Base-by-base conservation (phyloP, 2,797 vertebrate genomes). In the Anomalospiza imberbis region DNA sequence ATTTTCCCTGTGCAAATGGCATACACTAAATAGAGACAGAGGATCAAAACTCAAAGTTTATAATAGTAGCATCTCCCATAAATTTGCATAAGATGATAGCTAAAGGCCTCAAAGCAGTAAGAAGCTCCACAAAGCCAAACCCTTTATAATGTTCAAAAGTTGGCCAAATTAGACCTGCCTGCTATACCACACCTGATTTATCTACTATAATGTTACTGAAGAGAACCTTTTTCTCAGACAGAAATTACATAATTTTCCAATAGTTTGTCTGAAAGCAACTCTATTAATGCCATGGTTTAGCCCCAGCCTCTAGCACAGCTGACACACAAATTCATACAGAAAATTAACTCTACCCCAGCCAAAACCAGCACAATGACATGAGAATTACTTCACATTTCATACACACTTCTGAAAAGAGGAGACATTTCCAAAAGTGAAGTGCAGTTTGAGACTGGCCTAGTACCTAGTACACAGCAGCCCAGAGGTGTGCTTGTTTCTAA, bases 241-340 rank as follows among this genome's bases (percentile, higher is more conserved):
- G 42, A 47, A 80, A 12, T 34, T 7, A 31, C 1, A 17, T 2
- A 15, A 6, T 36, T 68, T 79, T 68, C 28, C 14, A 55, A 4
- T 2, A 44, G 13, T 21, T 88, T 44, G 12, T 50, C 47, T 45
- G 42, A 78, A 71, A 84, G 28, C 8, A 89, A 17, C 28, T 25
- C 40, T 38, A 22, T 25, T 12, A 60, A 15, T 4, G 11, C 6
- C 3, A 9, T 12, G 16, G 31, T 47, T 71, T 47, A 84, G 31
- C 26, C 6, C 26, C 45, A 84, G 13, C 26, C 53, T 60, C 34
- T 94, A 97, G 89, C 91, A 95, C 31, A 78, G 94, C 96, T 95
- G 83, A 97, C 95, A 96, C 17, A 65, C 82, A 97, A 97, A 97
- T 97, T 95, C 44, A 19, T 96, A 86, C 97, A 95, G 93, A 45